These are phyloP conservation scores for Scylla paramamosain DNA, from an alignment of 1,140 invertebrate genomes.

Conservation along the genomic window DNA sequence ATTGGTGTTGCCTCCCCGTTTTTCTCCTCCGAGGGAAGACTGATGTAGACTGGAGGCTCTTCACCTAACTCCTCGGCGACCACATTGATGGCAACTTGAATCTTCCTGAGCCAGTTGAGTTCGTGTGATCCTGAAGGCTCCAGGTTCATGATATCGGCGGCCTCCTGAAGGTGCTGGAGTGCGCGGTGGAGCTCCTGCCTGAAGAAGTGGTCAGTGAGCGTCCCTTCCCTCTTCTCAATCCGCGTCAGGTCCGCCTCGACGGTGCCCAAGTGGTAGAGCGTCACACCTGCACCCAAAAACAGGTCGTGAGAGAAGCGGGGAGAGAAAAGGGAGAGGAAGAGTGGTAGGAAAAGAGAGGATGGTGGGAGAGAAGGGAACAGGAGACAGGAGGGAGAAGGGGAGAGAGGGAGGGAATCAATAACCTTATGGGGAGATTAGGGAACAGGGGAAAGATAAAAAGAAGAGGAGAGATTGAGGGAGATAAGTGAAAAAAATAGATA, in stretches of 20 bases:
- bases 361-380: neutral
- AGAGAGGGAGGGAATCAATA: neutral
- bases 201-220: slow-evolving; percentile 38
- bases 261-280: slow-evolving; percentile 61
- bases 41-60: neutral
- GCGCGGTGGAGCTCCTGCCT: slow-evolving; percentile 10
- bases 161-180: slow-evolving; percentile 58
- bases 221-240: slow-evolving; percentile 25
- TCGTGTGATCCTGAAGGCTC: slow-evolving; percentile 67
- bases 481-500: neutral
- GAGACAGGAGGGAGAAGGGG: neutral
- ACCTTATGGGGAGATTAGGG: neutral
- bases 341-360: neutral
- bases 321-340: neutral
- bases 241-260: slow-evolving; percentile 40
- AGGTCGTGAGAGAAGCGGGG: neutral
- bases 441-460: no score
- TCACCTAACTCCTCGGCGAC: slow-evolving; percentile 1
- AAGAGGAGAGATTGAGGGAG: no score
- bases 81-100: slow-evolving; percentile 8
- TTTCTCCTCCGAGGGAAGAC: neutral
- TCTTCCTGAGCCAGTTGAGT: slow-evolving; percentile 48
- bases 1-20: neutral
- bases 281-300: slow-evolving; percentile 50
- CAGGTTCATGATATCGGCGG: slow-evolving; percentile 41